phyloP scores from a whole-genome alignment of 2,888 invertebrate genomes.

The Drosophila differens region DNA sequence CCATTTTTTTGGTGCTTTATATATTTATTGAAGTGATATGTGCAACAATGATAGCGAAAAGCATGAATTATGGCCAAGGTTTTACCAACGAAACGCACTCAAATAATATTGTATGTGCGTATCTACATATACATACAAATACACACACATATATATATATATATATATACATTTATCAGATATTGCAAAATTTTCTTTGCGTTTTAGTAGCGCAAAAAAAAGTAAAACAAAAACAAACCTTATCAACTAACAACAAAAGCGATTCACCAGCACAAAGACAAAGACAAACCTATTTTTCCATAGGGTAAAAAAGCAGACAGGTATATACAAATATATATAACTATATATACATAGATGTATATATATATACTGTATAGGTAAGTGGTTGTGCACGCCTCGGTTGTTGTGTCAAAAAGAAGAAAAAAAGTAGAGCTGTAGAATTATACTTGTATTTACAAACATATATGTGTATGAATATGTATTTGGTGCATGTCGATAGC shows the following conservation, averaged over 20 bases:
- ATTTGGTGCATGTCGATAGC: conserved; percentile 31
- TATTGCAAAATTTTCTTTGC: conserved; percentile 53
- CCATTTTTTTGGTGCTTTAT: background rate
- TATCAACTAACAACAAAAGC: conserved; percentile 45
- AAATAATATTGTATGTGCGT: conserved; percentile 23
- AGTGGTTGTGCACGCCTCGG: conserved; percentile 43
- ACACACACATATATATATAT: no score
- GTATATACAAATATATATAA: background rate
- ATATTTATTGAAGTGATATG: conserved; percentile 8
- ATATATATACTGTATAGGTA: conserved; percentile 29
- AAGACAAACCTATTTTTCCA: conserved; percentile 35
- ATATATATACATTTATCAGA: conserved; percentile 21
- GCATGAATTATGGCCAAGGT: conserved; percentile 42
- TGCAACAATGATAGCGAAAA: conserved; percentile 31
- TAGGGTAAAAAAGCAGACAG: conserved; percentile 13
- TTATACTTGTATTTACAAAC: conserved; percentile 4
- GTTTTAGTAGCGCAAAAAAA: conserved; percentile 31
- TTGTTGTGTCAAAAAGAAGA: conserved; percentile 12
- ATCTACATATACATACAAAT: background rate
- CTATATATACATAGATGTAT: background rate
- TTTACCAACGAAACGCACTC: conserved; percentile 41
- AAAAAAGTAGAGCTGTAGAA: conserved; percentile 10
- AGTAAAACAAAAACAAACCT: conserved; percentile 36
- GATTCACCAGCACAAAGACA: conserved; percentile 21
- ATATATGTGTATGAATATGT: conserved; percentile 6